Conservation (phyloP, 1,140 invertebrate species). For the Drosophila pachea region DNA sequence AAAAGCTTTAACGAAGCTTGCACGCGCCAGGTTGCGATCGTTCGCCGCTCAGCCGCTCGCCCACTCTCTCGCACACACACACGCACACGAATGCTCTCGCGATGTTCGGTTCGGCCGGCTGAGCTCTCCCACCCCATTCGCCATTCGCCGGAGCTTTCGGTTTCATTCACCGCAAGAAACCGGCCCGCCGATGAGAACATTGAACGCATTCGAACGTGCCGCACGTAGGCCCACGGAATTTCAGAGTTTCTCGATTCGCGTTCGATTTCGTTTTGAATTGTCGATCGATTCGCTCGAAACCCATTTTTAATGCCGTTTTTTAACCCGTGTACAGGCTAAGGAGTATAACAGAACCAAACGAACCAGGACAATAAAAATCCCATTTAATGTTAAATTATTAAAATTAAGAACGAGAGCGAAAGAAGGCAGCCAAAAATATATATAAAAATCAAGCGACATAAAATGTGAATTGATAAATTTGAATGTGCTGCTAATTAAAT, state of each 20-base stretch:
- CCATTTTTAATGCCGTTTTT: conserved; percentile 63
- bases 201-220: conserved; percentile 69
- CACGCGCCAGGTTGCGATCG: conserved; percentile 58
- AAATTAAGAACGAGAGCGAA: conserved; percentile 24
- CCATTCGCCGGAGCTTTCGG: conserved; percentile 44
- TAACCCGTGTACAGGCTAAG: conserved; percentile 40
- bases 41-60: conserved; percentile 7
- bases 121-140: conserved; percentile 36
- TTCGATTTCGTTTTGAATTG: conserved; percentile 21
- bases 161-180: conserved; percentile 71
- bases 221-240: conserved; percentile 61
- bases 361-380: conserved; percentile 11
- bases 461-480: conserved; percentile 72
- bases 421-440: not conserved
- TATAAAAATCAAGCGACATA: conserved; percentile 17
- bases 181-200: conserved; percentile 63
- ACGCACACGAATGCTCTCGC: conserved; percentile 9
- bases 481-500: conserved; percentile 72
- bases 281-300: conserved; percentile 19
- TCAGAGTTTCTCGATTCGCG: conserved; percentile 23
- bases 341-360: conserved; percentile 7
- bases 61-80: not conserved
- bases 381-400: conserved; percentile 43
- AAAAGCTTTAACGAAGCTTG: conserved; percentile 57
- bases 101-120: not conserved